Base-by-base conservation (phyloP, 2,888 invertebrate genomes). In the Pteria penguin region DNA sequence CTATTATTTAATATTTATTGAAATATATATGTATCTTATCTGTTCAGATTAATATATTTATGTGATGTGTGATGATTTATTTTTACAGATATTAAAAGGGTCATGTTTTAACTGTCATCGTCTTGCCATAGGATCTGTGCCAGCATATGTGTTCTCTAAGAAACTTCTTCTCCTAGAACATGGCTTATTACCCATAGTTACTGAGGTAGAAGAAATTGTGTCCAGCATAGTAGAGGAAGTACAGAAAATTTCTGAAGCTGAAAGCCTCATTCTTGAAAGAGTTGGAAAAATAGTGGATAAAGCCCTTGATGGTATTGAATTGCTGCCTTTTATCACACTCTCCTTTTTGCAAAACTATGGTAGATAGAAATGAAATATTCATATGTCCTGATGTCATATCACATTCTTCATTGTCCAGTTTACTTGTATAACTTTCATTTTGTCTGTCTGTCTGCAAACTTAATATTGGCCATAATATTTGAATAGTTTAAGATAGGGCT, bases 151-250 rank as follows among this genome's bases (percentile, higher is more conserved):
- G 33, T 93, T 97, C 0, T 93, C 94, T 71, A 93, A 96, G 22
- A 96, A 97, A 87, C 91, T 96, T 67, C 93, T 94, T 75, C 93
- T 97, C 3, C 92, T 97, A 2, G 94, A 96, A 33, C 78, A 72
- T n/a, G 91, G 91, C 1, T 80, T 84, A 11, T 68, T 90, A 14
- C 63, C 80, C 0, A 78, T 75, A 4, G 84, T 87, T 0, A 80
- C 80, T 5, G 78, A 85, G 8, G 69, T 91, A 31, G 75, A 82
- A 29, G 84, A 82, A 2, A 61, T 81, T 22, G 82, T 74, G 27
- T 54, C 67, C 33, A 75, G 79, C 29, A 22, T 78, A 8, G 45
- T 80, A 4, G 76, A 77, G 5, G 82, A 84, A 54, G 55, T 60
- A 18, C 73, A 76, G 4, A 63, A 68, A 22, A 71, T 65, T 45